Base-by-base conservation (phyloP, 2,888 invertebrate genomes). In the Rhodophaea formosa region DNA sequence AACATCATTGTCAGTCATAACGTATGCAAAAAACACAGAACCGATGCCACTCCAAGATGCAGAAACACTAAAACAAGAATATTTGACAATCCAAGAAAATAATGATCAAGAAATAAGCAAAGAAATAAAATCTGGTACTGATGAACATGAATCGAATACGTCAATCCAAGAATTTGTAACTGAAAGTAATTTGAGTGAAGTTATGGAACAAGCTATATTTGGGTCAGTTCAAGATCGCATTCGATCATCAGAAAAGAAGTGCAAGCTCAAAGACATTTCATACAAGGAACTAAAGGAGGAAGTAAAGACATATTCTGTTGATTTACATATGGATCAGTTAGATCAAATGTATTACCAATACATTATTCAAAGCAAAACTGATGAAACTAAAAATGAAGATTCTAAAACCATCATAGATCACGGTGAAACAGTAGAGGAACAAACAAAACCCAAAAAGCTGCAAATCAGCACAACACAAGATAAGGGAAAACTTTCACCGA, bases 221-320 rank as follows among this genome's bases (percentile, higher is more conserved):
- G 94, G 94, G 46, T 94, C 94, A 8, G 93, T 94, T 10, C 93
- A 94, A 84, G 86, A 92, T 67, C 83, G 94, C 46, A 92, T 80
- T 59, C 80, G 70, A 69, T 57, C 59, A 46, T 16, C 58, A 35
- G 65, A 69, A 14, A 73, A 68, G 35, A 75, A 62, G 63, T 62
- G 70, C 16, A 71, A 66, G 60, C 43, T 51, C 57, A 53, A 62
- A 0, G 66, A 67, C 58, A 77, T 86, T 62, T 84, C 87, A 5
- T 89, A 87, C 58, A 68, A 77, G 63, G 80, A 77, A 59, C 70
- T 91, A 15, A 64, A 79, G 23, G 82, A 86, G 56, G 88, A 89
- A 66, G 62, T 83, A 1, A 90, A 88, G 73, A 70, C 80, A 0
- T 88, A 88, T 66, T 84, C 87, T 1, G 52, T 80, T 8, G 78